Base-by-base conservation (phyloP, 1,140 invertebrate genomes). In the Orussus abietinus region DNA sequence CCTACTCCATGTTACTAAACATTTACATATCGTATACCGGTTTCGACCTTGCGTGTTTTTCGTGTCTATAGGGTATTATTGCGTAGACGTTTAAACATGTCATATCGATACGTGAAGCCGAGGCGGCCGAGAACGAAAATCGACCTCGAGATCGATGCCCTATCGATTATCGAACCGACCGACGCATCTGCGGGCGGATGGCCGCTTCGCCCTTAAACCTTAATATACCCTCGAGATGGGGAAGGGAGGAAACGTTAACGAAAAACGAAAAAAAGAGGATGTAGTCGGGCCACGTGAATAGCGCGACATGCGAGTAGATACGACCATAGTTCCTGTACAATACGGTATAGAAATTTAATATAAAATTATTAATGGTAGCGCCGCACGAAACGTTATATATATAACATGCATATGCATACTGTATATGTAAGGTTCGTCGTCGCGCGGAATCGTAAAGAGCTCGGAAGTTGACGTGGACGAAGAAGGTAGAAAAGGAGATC, bases 311-410 rank as follows among this genome's bases (percentile, higher is more conserved):
- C 39, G 42, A 45, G 51, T 56, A 54, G 55, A 60, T 54, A 60
- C 47, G 40, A 41, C 42, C 32, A 40, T 60, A 60, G 53, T 60
- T 60, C 57, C 57, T 59, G 50, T 55, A 57, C 45, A 39, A 59
- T 57, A 59, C 35, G 40, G 45, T 43, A 59, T 44, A 42, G 33
- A 53, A 45, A 46, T 49, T 53, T 47, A 55, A 53, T 50, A 53
- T 49, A 56, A 58, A 54, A n/a, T n/a, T n/a, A n/a, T n/a, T n/a
- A n/a, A n/a, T n/a, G n/a, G n/a, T n/a, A n/a, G n/a, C n/a, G n/a
- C n/a, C n/a, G n/a, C n/a, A n/a, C n/a, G n/a, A n/a, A n/a, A n/a
- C n/a, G n/a, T n/a, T n/a, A n/a, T n/a, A n/a, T n/a, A n/a, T n/a
- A n/a, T n/a, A n/a, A n/a, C n/a, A n/a, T n/a, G n/a, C n/a, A n/a